These are phyloP conservation scores for Cynopterus sphinx DNA, from an alignment of 2,797 vertebrate genomes.

Conservation along the genomic window DNA sequence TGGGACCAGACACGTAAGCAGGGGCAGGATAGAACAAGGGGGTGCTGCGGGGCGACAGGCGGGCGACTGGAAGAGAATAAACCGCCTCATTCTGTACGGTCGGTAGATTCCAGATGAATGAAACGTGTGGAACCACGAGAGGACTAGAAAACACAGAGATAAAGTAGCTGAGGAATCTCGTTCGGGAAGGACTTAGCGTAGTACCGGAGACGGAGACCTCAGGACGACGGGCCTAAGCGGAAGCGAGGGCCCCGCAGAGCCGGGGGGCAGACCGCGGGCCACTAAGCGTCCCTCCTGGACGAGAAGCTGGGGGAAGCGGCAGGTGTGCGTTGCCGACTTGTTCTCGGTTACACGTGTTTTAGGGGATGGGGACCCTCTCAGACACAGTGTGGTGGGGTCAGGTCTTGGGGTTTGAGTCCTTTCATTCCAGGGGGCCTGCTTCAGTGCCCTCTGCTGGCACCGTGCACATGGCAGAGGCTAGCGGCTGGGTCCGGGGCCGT, in stretches of 20 bases:
- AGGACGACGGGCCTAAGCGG: background rate
- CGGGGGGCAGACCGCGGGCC: too few relatives aligned
- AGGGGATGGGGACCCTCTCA: background rate
- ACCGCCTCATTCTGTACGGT: background rate
- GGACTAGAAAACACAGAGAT: background rate
- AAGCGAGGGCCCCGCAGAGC: background rate
- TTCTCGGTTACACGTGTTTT: background rate
- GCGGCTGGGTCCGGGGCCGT: background rate
- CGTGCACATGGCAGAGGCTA: too few relatives aligned
- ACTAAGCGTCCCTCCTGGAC: background rate
- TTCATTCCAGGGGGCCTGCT: background rate
- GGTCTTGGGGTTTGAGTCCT: background rate
- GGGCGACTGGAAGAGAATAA: background rate
- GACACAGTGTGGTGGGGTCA: background rate
- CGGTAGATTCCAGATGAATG: background rate
- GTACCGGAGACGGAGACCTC: background rate
- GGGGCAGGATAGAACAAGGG: background rate
- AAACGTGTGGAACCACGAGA: background rate
- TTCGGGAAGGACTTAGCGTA: background rate
- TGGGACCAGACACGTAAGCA: background rate
- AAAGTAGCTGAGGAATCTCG: background rate
- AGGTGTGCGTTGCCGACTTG: background rate
- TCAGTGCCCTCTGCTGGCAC: background rate
- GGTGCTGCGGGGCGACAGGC: background rate
- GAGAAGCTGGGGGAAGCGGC: background rate